Percentiles rank a stretch among this genome's conserved stretches.
phyloP scores from a whole-genome alignment of 2,888 invertebrate species.

The Crocallis elinguaria region DNA sequence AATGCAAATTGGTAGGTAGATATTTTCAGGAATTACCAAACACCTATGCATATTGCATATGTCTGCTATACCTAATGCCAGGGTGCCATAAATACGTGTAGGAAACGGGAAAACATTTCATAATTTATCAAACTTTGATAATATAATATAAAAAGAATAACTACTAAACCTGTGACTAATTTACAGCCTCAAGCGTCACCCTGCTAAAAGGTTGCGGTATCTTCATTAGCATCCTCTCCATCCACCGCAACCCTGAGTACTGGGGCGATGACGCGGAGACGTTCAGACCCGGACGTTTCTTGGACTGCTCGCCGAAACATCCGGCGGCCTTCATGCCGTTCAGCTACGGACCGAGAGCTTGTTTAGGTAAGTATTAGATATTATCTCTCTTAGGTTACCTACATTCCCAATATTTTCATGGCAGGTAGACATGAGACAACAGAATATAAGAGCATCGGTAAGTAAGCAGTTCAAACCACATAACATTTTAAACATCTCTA shows the following conservation, averaged over 20 bases:
- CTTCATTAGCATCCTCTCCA: conserved; percentile 44
- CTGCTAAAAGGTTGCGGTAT: conserved; percentile 41
- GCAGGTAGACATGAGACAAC: too few relatives aligned
- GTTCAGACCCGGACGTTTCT: conserved; percentile 55
- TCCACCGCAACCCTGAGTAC: conserved; percentile 71
- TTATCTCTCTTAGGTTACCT: too few relatives aligned
- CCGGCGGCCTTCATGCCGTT: conserved; percentile 52
- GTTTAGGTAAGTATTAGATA: conserved; percentile 48
- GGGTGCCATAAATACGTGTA: too few relatives aligned
- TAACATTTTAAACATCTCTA: background rate
- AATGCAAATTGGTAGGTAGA: too few relatives aligned
- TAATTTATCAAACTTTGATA: too few relatives aligned
- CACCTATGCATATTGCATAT: too few relatives aligned
- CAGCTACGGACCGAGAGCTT: conserved; percentile 52
- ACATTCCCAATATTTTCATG: too few relatives aligned
- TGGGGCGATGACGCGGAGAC: conserved; percentile 55
- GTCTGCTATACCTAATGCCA: too few relatives aligned
- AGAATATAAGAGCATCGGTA: background rate
- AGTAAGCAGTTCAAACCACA: background rate
- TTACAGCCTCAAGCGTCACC: conserved; percentile 27
- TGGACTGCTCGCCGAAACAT: conserved; percentile 38
- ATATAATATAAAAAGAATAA: too few relatives aligned
- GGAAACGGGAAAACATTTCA: too few relatives aligned
- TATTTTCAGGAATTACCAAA: too few relatives aligned
- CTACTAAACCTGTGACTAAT: too few relatives aligned